A percentile compares a stretch with the other conserved stretches of the same genome.
These are phyloP conservation scores for Frankliniella intonsa DNA, from an alignment of 2,888 invertebrate species.

Conservation along the genomic window DNA sequence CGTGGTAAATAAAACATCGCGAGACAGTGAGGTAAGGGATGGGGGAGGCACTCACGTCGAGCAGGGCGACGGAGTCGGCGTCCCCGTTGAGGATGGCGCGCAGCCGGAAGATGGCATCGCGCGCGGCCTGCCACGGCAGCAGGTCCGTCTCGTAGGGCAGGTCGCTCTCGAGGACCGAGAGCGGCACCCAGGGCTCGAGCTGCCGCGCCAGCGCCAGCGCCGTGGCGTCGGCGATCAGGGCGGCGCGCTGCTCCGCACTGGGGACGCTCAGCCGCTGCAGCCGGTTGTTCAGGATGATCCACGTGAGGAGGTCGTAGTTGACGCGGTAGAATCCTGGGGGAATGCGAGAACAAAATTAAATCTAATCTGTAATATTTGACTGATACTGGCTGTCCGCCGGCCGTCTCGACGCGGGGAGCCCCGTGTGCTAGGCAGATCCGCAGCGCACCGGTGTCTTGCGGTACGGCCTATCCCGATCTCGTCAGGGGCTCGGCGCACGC, in stretches of 20 bases:
- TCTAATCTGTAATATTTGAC: background rate
- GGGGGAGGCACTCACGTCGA: constrained; percentile 1
- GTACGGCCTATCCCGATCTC: too few relatives aligned
- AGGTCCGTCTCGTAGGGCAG: constrained; percentile 47
- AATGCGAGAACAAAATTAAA: background rate
- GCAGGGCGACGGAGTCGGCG: constrained; percentile 31
- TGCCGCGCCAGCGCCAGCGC: constrained; percentile 50
- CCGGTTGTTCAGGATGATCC: background rate
- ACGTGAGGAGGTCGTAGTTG: constrained; percentile 13
- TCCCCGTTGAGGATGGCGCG: constrained; percentile 43
- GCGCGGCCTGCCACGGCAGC: constrained; percentile 51
- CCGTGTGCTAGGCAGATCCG: too few relatives aligned
- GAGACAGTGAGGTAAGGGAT: too few relatives aligned
- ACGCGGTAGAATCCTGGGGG: constrained; percentile 2
- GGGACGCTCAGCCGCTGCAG: background rate
- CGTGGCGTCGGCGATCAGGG: constrained; percentile 55
- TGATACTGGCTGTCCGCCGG: too few relatives aligned
- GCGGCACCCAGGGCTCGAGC: constrained; percentile 41
- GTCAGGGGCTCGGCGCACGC: too few relatives aligned
- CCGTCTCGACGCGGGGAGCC: too few relatives aligned
- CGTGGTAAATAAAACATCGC: too few relatives aligned
- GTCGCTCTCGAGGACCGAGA: background rate
- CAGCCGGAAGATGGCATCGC: constrained; percentile 48
- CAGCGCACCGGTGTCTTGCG: too few relatives aligned
- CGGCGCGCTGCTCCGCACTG: constrained; percentile 48